Conservation (phyloP, 2,888 invertebrate species). For the Temnothorax unifasciatus region DNA sequence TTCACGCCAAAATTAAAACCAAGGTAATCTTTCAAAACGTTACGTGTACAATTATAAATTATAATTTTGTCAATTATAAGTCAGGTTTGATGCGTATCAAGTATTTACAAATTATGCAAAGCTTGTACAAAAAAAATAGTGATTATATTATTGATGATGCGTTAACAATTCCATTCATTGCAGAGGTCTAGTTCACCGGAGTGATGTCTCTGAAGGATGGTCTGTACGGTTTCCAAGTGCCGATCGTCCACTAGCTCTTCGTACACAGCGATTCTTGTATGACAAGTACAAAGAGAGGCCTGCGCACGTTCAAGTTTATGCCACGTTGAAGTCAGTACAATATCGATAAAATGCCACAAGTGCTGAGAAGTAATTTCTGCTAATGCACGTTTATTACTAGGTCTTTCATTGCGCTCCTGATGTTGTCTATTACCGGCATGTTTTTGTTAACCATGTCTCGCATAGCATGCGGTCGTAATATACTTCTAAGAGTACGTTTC, state of each 20-base stretch:
- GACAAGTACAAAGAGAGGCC: slow-evolving; percentile 91
- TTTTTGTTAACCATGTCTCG: slow-evolving; percentile 89
- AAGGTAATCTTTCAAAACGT: slow-evolving; percentile 84
- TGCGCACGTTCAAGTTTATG: slow-evolving; percentile 92
- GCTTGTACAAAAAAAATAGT: slow-evolving; percentile 3
- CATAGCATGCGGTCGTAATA: slow-evolving; percentile 88
- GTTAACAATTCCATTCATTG: slow-evolving; percentile 25
- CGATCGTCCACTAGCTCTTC: slow-evolving; percentile 93
- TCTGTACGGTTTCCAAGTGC: slow-evolving; percentile 94
- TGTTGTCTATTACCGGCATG: slow-evolving; percentile 87
- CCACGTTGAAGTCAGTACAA: slow-evolving; percentile 86
- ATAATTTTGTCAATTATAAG: background rate
- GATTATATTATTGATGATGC: background rate
- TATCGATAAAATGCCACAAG: slow-evolving; percentile 12
- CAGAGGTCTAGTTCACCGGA: slow-evolving; percentile 87
- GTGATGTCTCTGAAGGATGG: slow-evolving; percentile 87
- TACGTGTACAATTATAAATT: background rate
- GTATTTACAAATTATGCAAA: slow-evolving; percentile 20
- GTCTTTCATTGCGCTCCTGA: slow-evolving; percentile 87
- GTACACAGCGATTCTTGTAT: slow-evolving; percentile 93
- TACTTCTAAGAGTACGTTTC: slow-evolving; percentile 89
- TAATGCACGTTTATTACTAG: slow-evolving; percentile 78
- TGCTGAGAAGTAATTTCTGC: slow-evolving; percentile 22
- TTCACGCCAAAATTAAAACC: slow-evolving; percentile 89
- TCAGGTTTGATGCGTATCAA: background rate